Conservation (phyloP, 2,113 vertebrate species). For the Dromaius novaehollandiae region DNA sequence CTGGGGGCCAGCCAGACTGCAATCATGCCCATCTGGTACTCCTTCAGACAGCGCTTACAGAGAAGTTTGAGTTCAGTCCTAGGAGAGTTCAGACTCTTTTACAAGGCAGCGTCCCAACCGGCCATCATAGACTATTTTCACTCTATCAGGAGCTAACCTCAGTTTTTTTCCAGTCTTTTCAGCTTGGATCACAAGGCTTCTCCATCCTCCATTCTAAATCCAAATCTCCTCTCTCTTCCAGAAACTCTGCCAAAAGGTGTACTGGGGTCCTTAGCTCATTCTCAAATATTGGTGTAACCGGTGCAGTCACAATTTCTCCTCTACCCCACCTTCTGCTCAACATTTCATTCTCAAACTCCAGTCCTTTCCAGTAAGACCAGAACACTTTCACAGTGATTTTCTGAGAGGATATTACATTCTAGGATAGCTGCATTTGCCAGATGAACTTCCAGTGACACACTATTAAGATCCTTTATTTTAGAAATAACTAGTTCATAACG, state of each 20-base stretch:
- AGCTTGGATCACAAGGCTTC: neutral
- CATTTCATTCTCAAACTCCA: neutral
- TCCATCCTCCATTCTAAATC: neutral
- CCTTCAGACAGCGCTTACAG: neutral
- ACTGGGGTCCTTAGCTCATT: neutral
- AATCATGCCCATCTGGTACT: neutral
- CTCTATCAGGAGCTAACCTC: neutral
- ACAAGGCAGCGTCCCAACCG: neutral
- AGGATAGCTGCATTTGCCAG: neutral
- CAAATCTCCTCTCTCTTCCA: neutral
- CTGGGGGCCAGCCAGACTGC: neutral
- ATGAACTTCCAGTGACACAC: neutral
- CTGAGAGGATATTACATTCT: neutral
- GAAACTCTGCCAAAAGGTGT: neutral
- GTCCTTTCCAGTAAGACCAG: neutral
- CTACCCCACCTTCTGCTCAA: neutral
- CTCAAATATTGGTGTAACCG: neutral
- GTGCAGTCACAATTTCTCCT: neutral
- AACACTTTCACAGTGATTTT: neutral
- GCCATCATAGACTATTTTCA: neutral
- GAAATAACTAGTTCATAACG: neutral
- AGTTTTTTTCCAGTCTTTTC: neutral
- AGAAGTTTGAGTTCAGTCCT: neutral
- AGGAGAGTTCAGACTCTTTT: neutral
- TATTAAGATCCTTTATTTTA: neutral